Base-by-base conservation (phyloP, 37 sponge, comb jelly and placozoan species). In the Agelas oroides region DNA sequence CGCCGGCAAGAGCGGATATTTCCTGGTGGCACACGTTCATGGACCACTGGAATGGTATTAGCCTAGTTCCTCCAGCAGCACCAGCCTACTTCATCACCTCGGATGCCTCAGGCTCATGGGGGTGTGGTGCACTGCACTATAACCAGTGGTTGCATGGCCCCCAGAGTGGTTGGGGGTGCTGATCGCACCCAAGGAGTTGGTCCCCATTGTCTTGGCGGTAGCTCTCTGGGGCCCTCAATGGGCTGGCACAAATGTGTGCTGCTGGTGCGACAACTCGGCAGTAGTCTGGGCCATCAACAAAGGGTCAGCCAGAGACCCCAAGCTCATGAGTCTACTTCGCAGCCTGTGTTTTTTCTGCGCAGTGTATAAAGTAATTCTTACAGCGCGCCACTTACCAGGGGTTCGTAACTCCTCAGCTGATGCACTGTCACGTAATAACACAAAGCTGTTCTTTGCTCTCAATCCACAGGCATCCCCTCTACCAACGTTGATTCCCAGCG, bases 381-480 rank as follows among this genome's bases (percentile, higher is more conserved):
- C 68, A 67, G 68, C 34, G 20, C 30, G 33, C 33, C 68, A 67
- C 33, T 34, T 67, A 2, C 68, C 68, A 34, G 68, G 68, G 34
- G 68, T 34, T 1, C 20, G 54, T 0, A 84, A 84, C 38, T 25
- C 52, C 3, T 37, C 78, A 34, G 86, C 86, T 13, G 86, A 85
- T 70, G 78, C 77, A 28, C 36, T 85, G 35, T 85, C 78, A 15
- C 57, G 86, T 0, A 70, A 85, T 30, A 77, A 85, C 1, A 19
- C 60, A 19, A 21, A 6, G 3, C 11, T 53, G n/a, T 65, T 85
- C 17, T 73, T 73, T 53, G 35, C 32, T 11, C 54, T 68, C 37
- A 41, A 39, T 12, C 72, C 82, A 1, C 37, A 70, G 39, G 71
- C 72, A 1, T 20, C 62, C 28, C 63, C 41, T 24, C 53, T 40